Conservation (phyloP, 2,113 vertebrate genomes). For the Xiphias gladius region DNA sequence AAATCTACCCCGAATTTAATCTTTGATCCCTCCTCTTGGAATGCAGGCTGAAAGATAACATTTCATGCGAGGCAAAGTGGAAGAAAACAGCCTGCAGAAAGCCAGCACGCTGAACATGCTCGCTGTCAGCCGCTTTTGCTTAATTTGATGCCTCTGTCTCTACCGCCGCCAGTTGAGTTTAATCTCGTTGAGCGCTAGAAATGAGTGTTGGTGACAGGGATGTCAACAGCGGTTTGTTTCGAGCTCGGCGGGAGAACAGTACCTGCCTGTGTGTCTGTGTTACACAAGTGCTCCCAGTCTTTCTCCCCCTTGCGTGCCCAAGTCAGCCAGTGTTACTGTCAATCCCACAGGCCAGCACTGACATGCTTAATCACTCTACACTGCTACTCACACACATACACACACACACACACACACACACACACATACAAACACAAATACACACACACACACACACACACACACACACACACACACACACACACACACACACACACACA, state of each 20-base stretch:
- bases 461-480: slow-evolving; percentile 39
- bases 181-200: slow-evolving; percentile 81
- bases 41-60: slow-evolving; percentile 77
- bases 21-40: slow-evolving; percentile 78
- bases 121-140: slow-evolving; percentile 80
- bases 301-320: slow-evolving; percentile 66
- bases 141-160: slow-evolving; percentile 83
- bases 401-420: slow-evolving; percentile 31
- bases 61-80: slow-evolving; percentile 75
- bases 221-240: slow-evolving; percentile 87
- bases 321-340: slow-evolving; percentile 80
- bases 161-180: slow-evolving; percentile 77
- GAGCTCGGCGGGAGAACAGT: slow-evolving; percentile 81
- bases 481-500: slow-evolving; percentile 13
- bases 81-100: slow-evolving; percentile 80
- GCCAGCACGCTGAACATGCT: slow-evolving; percentile 74
- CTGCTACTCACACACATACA: slow-evolving; percentile 23
- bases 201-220: slow-evolving; percentile 84
- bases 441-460: slow-evolving; percentile 25
- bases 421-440: slow-evolving; percentile 48
- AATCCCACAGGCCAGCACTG: slow-evolving; percentile 71
- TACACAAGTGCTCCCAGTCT: slow-evolving; percentile 76
- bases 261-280: slow-evolving; percentile 82
- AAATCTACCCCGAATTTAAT: slow-evolving; percentile 71
- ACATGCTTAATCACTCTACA: slow-evolving; percentile 78